Evolutionary conservation across 2,888 invertebrate species (phyloP).

Genomic region (Choreutis nemorana): DNA sequence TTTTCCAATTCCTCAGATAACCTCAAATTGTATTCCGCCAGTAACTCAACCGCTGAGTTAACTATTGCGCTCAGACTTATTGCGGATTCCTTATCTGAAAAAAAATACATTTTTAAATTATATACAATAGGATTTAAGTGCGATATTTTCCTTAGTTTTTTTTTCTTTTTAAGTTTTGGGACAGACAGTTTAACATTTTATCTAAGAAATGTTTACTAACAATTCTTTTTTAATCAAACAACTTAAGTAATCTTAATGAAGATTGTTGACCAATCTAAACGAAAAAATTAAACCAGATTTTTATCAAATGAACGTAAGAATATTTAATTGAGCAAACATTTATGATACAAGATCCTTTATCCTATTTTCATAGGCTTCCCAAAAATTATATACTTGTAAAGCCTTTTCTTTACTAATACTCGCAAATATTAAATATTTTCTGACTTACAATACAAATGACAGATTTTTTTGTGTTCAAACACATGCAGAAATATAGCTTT

Average conservation of each 20-base stretch:
- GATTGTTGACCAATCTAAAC: too few species aligned
- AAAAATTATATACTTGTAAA: too few species aligned
- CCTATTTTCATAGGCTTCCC: too few species aligned
- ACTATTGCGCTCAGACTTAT: slow-evolving; percentile 82
- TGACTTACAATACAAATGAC: too few species aligned
- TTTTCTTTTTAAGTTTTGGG: neutral
- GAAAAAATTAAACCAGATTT: neutral
- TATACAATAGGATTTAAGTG: neutral
- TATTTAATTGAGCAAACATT: neutral
- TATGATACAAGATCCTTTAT: neutral
- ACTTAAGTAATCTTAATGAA: too few species aligned
- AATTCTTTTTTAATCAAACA: too few species aligned
- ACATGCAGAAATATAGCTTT: too few species aligned
- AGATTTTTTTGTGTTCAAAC: too few species aligned
- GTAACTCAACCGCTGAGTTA: slow-evolving; percentile 84
- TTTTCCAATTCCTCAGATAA: slow-evolving; percentile 90
- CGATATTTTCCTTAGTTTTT: neutral
- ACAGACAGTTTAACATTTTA: neutral
- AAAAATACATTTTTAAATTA: too few species aligned
- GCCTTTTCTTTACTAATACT: too few species aligned
- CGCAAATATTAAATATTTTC: too few species aligned
- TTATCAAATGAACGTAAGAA: neutral
- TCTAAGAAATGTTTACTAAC: neutral
- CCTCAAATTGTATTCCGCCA: slow-evolving; percentile 90
- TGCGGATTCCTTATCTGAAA: slow-evolving; percentile 81